phyloP scores from a whole-genome alignment of 1,140 invertebrate genomes.

The Pteromalus puparum region DNA sequence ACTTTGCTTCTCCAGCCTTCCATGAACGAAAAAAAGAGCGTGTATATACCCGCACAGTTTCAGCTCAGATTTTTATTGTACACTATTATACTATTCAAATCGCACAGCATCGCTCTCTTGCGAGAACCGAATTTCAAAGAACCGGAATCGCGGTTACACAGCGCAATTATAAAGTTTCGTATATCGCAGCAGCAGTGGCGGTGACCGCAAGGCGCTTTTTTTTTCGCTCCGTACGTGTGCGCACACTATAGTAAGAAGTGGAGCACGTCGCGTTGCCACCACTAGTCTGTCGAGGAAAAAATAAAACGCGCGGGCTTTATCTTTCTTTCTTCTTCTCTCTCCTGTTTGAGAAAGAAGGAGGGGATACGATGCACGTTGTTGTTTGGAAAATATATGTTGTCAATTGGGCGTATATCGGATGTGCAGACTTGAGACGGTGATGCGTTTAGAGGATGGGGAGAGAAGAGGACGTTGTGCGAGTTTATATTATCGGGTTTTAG shows the following conservation, averaged over 20 bases:
- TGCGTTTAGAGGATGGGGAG: neutral
- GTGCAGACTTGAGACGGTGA: neutral
- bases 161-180: neutral
- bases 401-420: neutral
- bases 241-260: neutral
- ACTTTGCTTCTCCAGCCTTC: slow-evolving; percentile 3
- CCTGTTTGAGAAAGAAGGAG: neutral
- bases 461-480: neutral
- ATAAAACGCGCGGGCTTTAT: neutral
- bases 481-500: neutral
- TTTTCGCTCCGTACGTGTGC: neutral
- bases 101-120: neutral
- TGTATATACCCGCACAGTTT: neutral
- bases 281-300: neutral
- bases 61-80: neutral
- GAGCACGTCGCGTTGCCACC: neutral
- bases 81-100: no score
- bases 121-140: neutral
- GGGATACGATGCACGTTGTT: neutral
- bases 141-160: neutral
- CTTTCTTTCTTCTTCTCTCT: neutral
- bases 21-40: neutral
- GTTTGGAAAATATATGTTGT: neutral
- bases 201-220: neutral
- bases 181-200: neutral